Conservation (phyloP, 2,888 invertebrate species). For the Ephialtes manifestator region DNA sequence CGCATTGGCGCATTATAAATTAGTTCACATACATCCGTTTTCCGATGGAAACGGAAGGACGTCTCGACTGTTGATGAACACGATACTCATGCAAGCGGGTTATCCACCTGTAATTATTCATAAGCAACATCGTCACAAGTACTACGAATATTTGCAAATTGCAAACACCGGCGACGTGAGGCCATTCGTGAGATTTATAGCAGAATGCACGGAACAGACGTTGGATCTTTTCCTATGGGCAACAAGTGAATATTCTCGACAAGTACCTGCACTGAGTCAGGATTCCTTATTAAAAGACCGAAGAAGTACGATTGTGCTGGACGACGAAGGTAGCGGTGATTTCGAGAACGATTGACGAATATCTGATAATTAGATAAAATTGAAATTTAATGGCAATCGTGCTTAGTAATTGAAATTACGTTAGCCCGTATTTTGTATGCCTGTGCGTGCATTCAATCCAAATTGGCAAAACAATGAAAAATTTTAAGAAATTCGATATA, state of each 20-base stretch:
- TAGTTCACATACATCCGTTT: conserved; percentile 99
- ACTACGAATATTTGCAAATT: conserved; percentile 95
- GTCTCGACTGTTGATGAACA: conserved; percentile 97
- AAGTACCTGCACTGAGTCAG: conserved; percentile 89
- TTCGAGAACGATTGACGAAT: conserved; percentile 76
- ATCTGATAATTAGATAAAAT: conserved; percentile 35
- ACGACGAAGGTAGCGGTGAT: conserved; percentile 75
- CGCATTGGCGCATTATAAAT: conserved; percentile 98
- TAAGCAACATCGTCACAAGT: conserved; percentile 93
- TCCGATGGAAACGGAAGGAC: conserved; percentile 98
- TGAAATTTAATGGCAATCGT: conserved; percentile 27
- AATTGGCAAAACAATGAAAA: neutral
- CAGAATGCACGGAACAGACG: conserved; percentile 96
- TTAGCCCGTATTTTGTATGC: conserved; percentile 20
- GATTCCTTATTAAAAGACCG: conserved; percentile 76
- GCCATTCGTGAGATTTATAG: conserved; percentile 98
- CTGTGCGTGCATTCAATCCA: conserved; percentile 18
- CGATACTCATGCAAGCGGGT: conserved; percentile 97
- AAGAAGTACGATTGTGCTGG: conserved; percentile 78
- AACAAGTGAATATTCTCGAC: conserved; percentile 91
- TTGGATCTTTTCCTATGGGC: conserved; percentile 95
- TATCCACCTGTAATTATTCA: conserved; percentile 98
- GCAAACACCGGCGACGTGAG: conserved; percentile 98
- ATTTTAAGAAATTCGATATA: too few species aligned
- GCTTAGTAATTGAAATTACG: conserved; percentile 1